These are phyloP conservation scores for Schizaphis graminum DNA, from an alignment of 2,888 invertebrate species.

Conservation along the genomic window DNA sequence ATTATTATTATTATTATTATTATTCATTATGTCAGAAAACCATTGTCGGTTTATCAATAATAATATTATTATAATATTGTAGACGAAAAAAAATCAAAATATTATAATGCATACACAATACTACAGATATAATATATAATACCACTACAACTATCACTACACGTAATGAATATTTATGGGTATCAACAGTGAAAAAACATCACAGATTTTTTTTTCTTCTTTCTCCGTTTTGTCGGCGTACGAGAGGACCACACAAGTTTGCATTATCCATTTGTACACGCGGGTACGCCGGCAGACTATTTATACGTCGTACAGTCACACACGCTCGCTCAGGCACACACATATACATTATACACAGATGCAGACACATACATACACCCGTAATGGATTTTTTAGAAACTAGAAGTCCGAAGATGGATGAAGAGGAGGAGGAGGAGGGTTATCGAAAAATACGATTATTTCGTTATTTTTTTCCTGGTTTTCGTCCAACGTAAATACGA, in stretches of 20 bases:
- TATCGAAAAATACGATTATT: conserved; percentile 59
- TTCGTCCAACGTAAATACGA: conserved; percentile 59
- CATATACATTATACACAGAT: neutral
- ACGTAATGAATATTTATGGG: conserved; percentile 48
- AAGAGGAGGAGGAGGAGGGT: neutral
- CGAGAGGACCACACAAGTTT: conserved; percentile 32
- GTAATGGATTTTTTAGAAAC: conserved; percentile 41
- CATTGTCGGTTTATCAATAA: neutral
- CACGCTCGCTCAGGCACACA: neutral
- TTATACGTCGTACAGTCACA: conserved; percentile 44
- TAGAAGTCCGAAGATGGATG: conserved; percentile 2
- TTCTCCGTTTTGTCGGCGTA: neutral
- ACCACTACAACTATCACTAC: neutral
- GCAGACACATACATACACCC: neutral
- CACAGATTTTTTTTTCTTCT: neutral
- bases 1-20: neutral
- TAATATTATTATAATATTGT: neutral
- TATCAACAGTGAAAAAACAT: conserved; percentile 24
- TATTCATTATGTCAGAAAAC: neutral
- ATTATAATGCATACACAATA: too few relatives aligned
- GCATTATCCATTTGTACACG: conserved; percentile 35
- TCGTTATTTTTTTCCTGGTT: conserved; percentile 51
- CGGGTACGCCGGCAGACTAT: conserved; percentile 47
- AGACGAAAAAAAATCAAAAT: neutral
- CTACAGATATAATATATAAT: neutral